Base-by-base conservation (phyloP, 2,888 invertebrate species). In the Calameuta idolon region DNA sequence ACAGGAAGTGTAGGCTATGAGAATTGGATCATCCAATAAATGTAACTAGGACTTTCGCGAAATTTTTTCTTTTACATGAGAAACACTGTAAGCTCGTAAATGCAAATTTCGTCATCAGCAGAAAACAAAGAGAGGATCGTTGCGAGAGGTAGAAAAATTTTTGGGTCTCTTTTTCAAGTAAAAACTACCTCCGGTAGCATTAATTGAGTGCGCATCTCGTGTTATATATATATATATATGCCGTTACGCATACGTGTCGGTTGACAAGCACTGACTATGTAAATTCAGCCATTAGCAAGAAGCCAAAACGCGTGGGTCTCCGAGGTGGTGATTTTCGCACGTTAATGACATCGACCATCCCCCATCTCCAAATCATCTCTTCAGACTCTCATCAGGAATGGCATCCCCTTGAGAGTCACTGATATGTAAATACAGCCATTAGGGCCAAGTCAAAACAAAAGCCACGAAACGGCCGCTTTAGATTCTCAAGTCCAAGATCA, bases 341-440 rank as follows among this genome's bases (percentile, higher is more conserved):
- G 55, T 55, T 55, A 55, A 55, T 55, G 9, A 55, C 23, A 23
- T 2, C 9, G 55, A 9, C 23, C 55, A 55, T 55, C 55, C 55
- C 55, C 9, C 23, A 1, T 1, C 9, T 9, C 23, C 23, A 23
- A 55, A 55, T 55, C 55, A 55, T 55, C 55, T 55, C 23, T 5
- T 15, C 55, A 55, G 55, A 33, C 74, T 74, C 74, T 69, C 74
- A 55, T 77, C 35, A 34, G 35, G 69, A 23, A 73, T 74, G 37
- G 69, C 69, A 37, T 23, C 33, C 74, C 74, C 69, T 77, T 77
- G 77, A 77, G 75, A 69, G 74, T 75, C 77, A 75, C 77, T 77
- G 77, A 75, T 77, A 77, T 77, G 77, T 77, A 77, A 77, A 77
- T 77, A 35, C 75, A 77, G 77, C 77, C 77, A 77, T 77, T 77